Evolutionary conservation across 1,140 invertebrate species (phyloP).

Genomic region (Belonocnema kinseyi): DNA sequence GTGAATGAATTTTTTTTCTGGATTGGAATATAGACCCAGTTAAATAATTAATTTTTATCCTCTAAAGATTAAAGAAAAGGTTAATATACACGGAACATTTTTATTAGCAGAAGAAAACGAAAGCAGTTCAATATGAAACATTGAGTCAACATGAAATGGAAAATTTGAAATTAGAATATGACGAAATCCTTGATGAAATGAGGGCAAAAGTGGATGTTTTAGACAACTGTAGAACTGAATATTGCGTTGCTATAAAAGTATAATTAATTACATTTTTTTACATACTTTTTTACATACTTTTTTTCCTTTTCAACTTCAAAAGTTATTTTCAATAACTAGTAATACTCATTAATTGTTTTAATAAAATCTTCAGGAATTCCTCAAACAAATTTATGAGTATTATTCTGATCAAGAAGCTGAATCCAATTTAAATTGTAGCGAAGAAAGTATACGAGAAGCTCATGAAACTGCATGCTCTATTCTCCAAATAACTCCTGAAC

Average conservation of each 20-base stretch:
- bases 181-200: slow-evolving; percentile 28
- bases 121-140: neutral
- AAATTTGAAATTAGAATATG: slow-evolving; percentile 25
- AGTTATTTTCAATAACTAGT: neutral
- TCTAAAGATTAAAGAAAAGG: too few relatives aligned
- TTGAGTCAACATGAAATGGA: neutral
- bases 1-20: too few relatives aligned
- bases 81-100: neutral
- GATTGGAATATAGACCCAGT: too few relatives aligned
- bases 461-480: slow-evolving; percentile 54
- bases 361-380: slow-evolving; percentile 42
- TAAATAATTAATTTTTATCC: too few relatives aligned
- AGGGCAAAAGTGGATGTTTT: slow-evolving; percentile 26
- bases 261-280: neutral
- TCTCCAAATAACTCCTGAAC: slow-evolving; percentile 53
- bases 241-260: slow-evolving; percentile 50
- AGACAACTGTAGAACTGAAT: slow-evolving; percentile 38
- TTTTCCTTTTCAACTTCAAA: neutral
- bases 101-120: neutral
- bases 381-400: slow-evolving; percentile 41
- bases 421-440: slow-evolving; percentile 31
- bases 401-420: slow-evolving; percentile 14
- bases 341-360: neutral
- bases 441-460: slow-evolving; percentile 48
- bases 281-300: neutral